Evolutionary conservation across 2,888 invertebrate genomes (phyloP), one percentile per base, ranked within the genome.

Genomic region (Drosophila neonasuta): DNA sequence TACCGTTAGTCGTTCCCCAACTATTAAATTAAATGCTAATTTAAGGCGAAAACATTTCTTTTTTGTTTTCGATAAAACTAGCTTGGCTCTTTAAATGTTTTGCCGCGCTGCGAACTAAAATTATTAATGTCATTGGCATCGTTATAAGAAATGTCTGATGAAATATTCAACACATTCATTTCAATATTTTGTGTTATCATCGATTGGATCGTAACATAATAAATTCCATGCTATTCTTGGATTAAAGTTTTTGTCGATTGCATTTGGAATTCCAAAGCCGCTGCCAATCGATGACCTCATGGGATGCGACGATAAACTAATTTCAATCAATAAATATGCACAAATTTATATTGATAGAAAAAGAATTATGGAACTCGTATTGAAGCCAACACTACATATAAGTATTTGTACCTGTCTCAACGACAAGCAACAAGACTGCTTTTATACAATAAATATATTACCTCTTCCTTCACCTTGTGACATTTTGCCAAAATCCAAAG

Each of bases 271-370:
- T 77, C 50, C 65, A n/a, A 36, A 3, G 32, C 10, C 32, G 9
- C 2, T 36, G 36, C 2, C 11, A 36, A 36, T 5, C 3, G 79
- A 77, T 84, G 86, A 83, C 75, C 82, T 83, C 86, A 84, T 56
- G 67, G 49, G 39, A 46, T 45, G 46, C 15, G n/a, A 9, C 54
- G 17, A 20, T 74, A 54, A 46, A 39, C 70, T 46, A 42, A 73
- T 44, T 49, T 59, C 48, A 56, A 64, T 45, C 17, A 13, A 48
- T 30, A 49, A 52, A 62, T 62, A 55, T 62, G 56, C 51, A 17
- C 32, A 69, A 39, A 32, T 39, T 49, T 5, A 24, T 41, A 51
- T 54, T 67, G 50, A 63, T 20, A 42, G 48, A 61, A 61, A 30
- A 64, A 54, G 66, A 71, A 59, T 65, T 63, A 65, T 68, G 51